A percentile compares a stretch with the other conserved stretches of the same genome.
Evolutionary conservation across 37 sponge, comb jelly and placozoan genomes (phyloP).

Genomic region (Chondrilla cf. caribensis): DNA sequence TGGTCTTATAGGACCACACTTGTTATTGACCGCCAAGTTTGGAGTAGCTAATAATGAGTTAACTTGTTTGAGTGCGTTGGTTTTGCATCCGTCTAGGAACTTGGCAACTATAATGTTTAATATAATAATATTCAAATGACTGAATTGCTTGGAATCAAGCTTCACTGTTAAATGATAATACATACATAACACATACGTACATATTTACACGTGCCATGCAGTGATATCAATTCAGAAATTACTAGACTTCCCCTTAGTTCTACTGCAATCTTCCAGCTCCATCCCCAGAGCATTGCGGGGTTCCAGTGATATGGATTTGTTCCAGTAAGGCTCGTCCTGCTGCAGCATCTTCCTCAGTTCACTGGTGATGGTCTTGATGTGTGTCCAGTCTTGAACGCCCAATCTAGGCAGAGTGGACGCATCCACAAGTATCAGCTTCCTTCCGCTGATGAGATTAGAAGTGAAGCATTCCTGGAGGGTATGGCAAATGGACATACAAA

Average conservation of each 20-base stretch:
- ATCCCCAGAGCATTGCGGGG: constrained; percentile 65
- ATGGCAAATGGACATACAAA: neutral
- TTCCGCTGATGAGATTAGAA: constrained; percentile 74
- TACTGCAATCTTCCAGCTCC: constrained; percentile 78
- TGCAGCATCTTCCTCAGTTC: constrained; percentile 68
- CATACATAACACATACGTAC: too few species aligned
- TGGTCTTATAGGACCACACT: too few species aligned
- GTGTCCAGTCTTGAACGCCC: constrained; percentile 87
- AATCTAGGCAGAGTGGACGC: constrained; percentile 85
- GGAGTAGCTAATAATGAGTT: too few species aligned
- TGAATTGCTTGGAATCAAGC: too few species aligned
- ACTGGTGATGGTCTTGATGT: constrained; percentile 68
- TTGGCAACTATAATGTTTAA: too few species aligned
- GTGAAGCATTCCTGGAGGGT: constrained; percentile 73
- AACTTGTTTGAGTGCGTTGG: too few species aligned
- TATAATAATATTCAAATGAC: too few species aligned
- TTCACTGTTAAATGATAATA: too few species aligned
- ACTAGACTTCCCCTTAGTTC: constrained; percentile 19
- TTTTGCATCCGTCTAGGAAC: too few species aligned
- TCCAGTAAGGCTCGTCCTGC: constrained; percentile 82
- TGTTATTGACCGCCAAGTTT: too few species aligned
- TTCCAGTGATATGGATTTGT: constrained; percentile 76
- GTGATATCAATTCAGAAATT: neutral
- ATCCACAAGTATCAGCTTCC: constrained; percentile 79
- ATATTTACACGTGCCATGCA: too few species aligned